phyloP scores from a whole-genome alignment of 2,113 vertebrate genomes.

The Forbesichthys papilliferus region DNA sequence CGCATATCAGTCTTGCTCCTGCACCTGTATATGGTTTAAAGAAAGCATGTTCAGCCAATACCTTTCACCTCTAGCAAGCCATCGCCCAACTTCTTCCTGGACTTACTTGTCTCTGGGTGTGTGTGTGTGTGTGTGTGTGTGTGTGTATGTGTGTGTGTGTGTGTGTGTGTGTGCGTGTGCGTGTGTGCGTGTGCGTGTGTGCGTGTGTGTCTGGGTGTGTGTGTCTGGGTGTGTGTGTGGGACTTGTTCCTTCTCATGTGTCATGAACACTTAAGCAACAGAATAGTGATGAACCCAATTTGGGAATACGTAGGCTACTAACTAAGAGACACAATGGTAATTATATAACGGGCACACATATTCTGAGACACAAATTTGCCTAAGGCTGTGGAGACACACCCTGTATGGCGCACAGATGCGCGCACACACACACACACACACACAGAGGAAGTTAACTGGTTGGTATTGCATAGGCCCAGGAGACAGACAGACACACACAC shows the following conservation, averaged over 20 bases:
- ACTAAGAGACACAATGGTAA: no score
- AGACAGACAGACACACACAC: neutral
- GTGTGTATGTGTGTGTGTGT: neutral
- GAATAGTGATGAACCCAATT: no score
- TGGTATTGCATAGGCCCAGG: no score
- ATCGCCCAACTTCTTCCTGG: neutral
- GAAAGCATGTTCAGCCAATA: constrained; percentile 9
- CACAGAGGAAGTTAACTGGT: neutral
- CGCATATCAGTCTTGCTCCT: neutral
- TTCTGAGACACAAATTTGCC: no score
- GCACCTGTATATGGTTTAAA: neutral
- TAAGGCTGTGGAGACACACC: neutral
- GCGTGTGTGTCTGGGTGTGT: no score
- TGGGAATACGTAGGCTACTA: no score
- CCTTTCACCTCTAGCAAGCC: constrained; percentile 25
- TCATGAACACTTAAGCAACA: no score
- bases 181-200: no score
- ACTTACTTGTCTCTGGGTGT: neutral
- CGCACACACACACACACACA: neutral
- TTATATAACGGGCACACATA: no score
- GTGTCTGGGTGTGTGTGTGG: no score
- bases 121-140: neutral
- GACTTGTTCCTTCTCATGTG: neutral
- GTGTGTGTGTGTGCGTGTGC: no score
- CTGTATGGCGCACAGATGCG: neutral